Base-by-base conservation (phyloP, 2,113 vertebrate species). In the Thymallus thymallus region DNA sequence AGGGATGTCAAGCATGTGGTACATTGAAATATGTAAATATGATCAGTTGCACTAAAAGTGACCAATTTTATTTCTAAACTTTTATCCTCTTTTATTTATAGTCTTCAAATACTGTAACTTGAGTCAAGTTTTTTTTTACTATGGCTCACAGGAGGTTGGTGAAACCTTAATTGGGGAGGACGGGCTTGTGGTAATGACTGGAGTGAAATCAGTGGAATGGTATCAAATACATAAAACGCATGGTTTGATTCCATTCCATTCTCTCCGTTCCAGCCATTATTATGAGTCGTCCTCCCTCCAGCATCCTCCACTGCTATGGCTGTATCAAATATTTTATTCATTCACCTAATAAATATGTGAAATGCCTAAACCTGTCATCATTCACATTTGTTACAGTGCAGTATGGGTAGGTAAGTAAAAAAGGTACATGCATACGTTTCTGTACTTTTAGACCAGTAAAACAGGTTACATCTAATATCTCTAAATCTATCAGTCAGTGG, bases 311-410 rank as follows among this genome's bases (percentile, higher is more conserved):
- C 35, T 41, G 9, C 35, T 12, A 68, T 58, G 62, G 56, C 74
- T 83, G 69, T 71, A 65, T 77, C 69, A 55, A 84, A 83, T 74
- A 72, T 76, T 80, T 30, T 83, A 55, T 32, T 41, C 7, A 41
- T 41, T 79, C 68, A 82, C 71, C 69, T 56, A 91, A 90, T 91
- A 85, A 91, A 89, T 86, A 77, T 78, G 81, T 32, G 32, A 82
- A 75, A 71, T 77, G 26, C 26, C 14, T 72, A 26, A 55, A 73
- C 77, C 64, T 55, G 73, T 58, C 55, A 74, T 29, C 68, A n/a
- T 74, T 51, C 1, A 6, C 51, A 16, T 55, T 35, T 41, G 9
- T 41, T 41, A 41, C 20, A 78, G 45, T 70, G 32, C 65, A 73
- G 62, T 78, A 70, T 80, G 46, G n/a, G 41, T 9, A 20, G 6